A percentile compares a stretch with the other conserved stretches of the same genome.
These are phyloP conservation scores for Varecia variegata DNA, from an alignment of 2,797 vertebrate species.

Conservation along the genomic window DNA sequence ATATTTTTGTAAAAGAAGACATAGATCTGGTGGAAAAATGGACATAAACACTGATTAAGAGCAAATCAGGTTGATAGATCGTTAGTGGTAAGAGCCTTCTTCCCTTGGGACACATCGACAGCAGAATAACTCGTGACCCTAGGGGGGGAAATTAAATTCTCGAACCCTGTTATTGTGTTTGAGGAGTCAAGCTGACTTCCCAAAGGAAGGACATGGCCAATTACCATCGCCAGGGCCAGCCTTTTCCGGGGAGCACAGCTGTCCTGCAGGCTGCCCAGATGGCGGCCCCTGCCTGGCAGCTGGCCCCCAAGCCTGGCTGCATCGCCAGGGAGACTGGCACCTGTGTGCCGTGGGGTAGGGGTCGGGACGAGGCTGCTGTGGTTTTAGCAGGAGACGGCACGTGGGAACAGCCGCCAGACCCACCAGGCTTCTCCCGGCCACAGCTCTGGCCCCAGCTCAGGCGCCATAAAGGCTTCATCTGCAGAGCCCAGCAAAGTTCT, in stretches of 20 bases:
- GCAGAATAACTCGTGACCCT: neutral
- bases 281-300: neutral
- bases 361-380: neutral
- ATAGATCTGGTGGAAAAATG: neutral
- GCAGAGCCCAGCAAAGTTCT: rapidly evolving
- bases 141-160: conserved; percentile 65
- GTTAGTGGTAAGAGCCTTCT: neutral
- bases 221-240: conserved; percentile 23
- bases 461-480: rapidly evolving
- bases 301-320: neutral
- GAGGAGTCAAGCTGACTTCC: conserved; percentile 48
- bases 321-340: neutral
- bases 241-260: conserved; percentile 43
- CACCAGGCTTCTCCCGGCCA: rapidly evolving
- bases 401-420: neutral
- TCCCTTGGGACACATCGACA: neutral
- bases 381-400: neutral
- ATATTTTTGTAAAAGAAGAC: neutral
- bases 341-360: neutral
- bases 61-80: neutral
- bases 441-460: neutral
- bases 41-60: neutral
- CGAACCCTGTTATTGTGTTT: conserved; percentile 62
- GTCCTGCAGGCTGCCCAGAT: conserved; percentile 15
- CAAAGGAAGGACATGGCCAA: conserved; percentile 63